phyloP scores from a whole-genome alignment of 2,113 vertebrate species.

The Plecturocebus donacophilus region DNA sequence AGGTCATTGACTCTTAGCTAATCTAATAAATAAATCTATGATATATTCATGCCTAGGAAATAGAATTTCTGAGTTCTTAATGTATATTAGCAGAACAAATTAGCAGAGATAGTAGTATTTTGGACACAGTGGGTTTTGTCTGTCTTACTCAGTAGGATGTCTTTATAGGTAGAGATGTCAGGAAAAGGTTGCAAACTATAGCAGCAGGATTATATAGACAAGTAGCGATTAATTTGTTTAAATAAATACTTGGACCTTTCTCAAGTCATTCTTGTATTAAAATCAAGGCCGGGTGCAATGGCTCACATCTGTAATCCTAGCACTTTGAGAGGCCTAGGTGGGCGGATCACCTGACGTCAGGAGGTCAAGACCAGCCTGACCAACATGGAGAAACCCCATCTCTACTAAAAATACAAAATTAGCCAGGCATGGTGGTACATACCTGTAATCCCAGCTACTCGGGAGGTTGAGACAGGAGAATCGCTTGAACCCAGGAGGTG shows the following conservation, averaged over 20 bases:
- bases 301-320: no score
- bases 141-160: background rate
- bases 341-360: no score
- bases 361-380: no score
- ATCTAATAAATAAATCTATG: background rate
- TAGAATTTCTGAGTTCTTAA: background rate
- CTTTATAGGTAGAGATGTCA: background rate
- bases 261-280: constrained; percentile 38
- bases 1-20: background rate
- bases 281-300: background rate
- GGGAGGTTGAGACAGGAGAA: no score
- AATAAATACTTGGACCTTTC: constrained; percentile 23
- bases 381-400: no score
- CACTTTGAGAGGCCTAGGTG: no score
- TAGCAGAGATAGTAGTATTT: background rate
- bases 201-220: background rate
- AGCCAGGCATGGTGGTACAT: no score
- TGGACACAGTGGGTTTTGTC: background rate
- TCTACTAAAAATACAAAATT: no score
- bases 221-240: background rate
- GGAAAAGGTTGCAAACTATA: background rate
- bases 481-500: no score
- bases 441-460: no score
- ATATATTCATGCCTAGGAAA: background rate
- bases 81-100: background rate